Base-by-base conservation (phyloP, 2,113 vertebrate genomes). In the Lophotis ruficrista region DNA sequence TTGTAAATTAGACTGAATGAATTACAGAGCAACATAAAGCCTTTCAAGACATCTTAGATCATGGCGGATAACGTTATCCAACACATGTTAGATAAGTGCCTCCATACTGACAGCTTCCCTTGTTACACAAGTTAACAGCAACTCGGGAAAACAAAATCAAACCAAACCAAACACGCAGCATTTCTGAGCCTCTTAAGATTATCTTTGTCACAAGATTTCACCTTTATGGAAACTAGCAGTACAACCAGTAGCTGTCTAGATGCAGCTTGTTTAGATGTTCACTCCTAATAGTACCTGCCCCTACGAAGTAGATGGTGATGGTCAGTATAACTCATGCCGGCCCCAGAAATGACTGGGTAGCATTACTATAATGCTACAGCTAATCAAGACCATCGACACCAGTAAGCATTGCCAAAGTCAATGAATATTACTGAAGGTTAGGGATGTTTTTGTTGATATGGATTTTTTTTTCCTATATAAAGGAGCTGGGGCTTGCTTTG, bases 21-120 rank as follows among this genome's bases (percentile, higher is more conserved):
- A 96, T 95, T 95, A 96, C 69, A 92, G 88, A 80, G 84, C 57
- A 89, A 71, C 56, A 80, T 45, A 96, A 95, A 95, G 80, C 71
- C 79, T 96, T 97, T 95, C 87, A 91, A 93, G 83, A 92, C 95
- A 96, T 90, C 87, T 88, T 81, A 95, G 75, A 92, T 88, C 88
- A 86, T 79, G 41, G 90, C 22, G 21, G 62, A 51, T 83, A 91
- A 53, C 38, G 18, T n/a, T 96, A 79, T 91, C 83, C 93, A 79
- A 95, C 90, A 86, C 45, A 41, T 48, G 9, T 77, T 82, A 93
- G 91, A 35, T 81, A 93, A 94, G 53, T 89, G 87, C 73, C 83
- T 84, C 85, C 72, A 89, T 45, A 80, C 72, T 66, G 69, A 95
- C 84, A 94, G 78, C 71, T 92, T 94, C 72, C 81, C 91, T 93